Base-by-base conservation (phyloP, 2,888 invertebrate species). In the Oegoconia quadripuncta region DNA sequence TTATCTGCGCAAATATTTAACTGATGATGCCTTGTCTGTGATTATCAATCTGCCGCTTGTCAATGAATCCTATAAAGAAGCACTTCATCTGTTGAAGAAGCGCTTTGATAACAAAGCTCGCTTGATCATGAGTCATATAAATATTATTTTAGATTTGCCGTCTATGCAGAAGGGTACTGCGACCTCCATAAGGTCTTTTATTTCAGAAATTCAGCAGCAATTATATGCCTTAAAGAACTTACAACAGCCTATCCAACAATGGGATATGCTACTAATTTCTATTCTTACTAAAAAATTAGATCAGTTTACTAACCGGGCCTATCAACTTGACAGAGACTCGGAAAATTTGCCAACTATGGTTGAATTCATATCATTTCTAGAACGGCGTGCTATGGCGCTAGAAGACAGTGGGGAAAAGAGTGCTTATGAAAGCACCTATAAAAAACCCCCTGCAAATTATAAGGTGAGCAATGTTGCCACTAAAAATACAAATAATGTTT, bases 141-240 rank as follows among this genome's bases (percentile, higher is more conserved):
- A 38, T 26, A 6, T 34, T 3, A 9, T 48, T 17, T 39, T 43
- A 22, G 41, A 48, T 23, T 8, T 42, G 1, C 42, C 42, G 8
- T 6, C 9, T 2, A 44, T 34, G 33, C 40, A 48, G 14, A 51
- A 46, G 27, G 48, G 49, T 5, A 46, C 46, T 13, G 44, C 53
- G 13, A 30, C 37, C 14, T 30, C 40, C 9, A 40, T 50, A 34
- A 39, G 50, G 34, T 11, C 35, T 5, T 46, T 50, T 34, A 20
- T 44, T 5, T 45, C 46, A 2, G n/a, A 37, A 13, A 29, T 43
- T 1, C 17, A 43, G 9, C 46, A 36, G 23, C 29, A 36, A 22
- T 23, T 37, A 11, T 12, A 30, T 29, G 30, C 23, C 5, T 23
- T 37, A 37, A 28, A 29, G 22, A 37, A 29, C 15, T 29, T 30